phyloP scores from a whole-genome alignment of 2,113 vertebrate genomes.

The Oenanthe oenanthe region DNA sequence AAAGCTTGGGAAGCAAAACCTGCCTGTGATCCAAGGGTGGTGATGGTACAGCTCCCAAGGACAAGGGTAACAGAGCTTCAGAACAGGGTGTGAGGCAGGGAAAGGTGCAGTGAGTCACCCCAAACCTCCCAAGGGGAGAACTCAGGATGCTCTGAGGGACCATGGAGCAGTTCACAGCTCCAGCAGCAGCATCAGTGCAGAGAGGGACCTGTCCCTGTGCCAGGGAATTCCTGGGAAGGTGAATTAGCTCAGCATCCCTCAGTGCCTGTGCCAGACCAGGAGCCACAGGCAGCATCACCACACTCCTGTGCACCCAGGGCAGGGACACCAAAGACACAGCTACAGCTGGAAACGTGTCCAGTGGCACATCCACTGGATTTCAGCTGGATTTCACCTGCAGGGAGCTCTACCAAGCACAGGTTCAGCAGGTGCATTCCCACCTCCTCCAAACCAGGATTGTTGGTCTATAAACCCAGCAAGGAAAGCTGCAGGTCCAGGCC shows the following conservation, averaged over 20 bases:
- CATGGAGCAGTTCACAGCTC: fast-evolving
- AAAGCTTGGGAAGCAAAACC: not conserved
- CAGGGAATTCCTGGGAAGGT: not conserved
- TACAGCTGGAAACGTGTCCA: not conserved
- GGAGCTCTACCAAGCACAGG: too few species aligned
- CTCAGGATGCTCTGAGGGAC: not conserved
- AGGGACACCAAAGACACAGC: fast-evolving
- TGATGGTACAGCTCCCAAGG: not conserved
- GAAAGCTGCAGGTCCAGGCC: not conserved
- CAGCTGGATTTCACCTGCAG: not conserved
- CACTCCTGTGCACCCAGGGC: fast-evolving
- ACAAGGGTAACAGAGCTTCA: not conserved
- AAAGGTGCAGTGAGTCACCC: not conserved
- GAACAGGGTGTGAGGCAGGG: fast-evolving
- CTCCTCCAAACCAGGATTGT: fast-evolving
- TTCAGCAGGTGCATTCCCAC: fast-evolving
- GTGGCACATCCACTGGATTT: fast-evolving
- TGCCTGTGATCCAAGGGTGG: not conserved
- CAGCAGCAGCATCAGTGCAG: not conserved
- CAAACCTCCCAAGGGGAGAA: not conserved
- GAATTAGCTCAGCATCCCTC: not conserved
- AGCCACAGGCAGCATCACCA: not conserved
- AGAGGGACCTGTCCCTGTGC: fast-evolving
- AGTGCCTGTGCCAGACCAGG: not conserved
- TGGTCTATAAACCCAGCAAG: not conserved